Evolutionary conservation across 2,797 vertebrate genomes (phyloP).

Genomic region (Poecilia gillii): DNA sequence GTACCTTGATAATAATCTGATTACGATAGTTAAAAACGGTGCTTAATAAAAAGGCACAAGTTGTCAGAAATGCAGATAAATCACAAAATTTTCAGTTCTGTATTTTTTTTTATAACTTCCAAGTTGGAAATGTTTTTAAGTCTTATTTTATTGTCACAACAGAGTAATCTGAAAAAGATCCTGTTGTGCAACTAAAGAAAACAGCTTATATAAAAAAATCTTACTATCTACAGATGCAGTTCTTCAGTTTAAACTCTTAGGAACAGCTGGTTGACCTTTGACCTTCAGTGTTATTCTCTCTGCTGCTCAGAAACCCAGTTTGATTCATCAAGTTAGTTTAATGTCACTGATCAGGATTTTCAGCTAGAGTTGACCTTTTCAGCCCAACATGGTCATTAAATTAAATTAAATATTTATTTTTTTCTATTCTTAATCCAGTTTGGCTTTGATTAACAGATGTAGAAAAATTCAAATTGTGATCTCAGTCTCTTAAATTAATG

Average conservation of each 20-base stretch:
- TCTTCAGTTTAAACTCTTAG: background rate
- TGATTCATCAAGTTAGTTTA: slow-evolving; percentile 58
- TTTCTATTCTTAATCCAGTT: background rate
- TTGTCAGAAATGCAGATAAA: too few species aligned
- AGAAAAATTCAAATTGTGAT: background rate
- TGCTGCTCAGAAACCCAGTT: slow-evolving; percentile 29
- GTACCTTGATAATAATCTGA: too few species aligned
- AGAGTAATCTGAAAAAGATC: background rate
- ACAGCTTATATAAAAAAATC: background rate
- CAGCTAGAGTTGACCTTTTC: slow-evolving; percentile 57
- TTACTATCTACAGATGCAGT: too few species aligned
- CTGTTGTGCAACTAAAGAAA: background rate
- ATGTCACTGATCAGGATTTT: slow-evolving; percentile 63
- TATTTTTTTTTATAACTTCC: background rate
- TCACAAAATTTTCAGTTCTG: background rate
- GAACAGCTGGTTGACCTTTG: background rate
- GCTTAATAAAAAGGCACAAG: too few species aligned
- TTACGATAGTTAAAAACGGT: too few species aligned
- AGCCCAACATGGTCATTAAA: slow-evolving; percentile 1
- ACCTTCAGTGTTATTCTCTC: slow-evolving; percentile 17
- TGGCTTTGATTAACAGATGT: background rate
- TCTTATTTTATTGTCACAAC: background rate
- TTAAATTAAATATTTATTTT: background rate
- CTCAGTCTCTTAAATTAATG: background rate
- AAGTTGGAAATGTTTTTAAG: background rate